Evolutionary conservation across 2,888 invertebrate species (phyloP), one percentile per base, ranked within the genome.

Genomic region (Abrostola triplasia): DNA sequence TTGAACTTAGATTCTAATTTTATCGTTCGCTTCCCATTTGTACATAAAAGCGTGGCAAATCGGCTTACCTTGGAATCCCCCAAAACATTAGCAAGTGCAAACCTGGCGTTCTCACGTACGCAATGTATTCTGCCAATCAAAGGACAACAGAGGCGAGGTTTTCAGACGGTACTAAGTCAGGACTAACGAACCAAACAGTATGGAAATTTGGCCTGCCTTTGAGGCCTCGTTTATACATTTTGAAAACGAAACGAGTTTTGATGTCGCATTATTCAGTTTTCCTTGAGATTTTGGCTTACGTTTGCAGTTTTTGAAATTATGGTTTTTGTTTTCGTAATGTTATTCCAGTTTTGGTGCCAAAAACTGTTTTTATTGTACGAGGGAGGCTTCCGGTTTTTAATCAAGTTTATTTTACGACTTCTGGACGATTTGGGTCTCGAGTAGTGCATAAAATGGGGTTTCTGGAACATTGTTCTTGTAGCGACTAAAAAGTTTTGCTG

Each of bases 111-210:
- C 40, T 54, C 59, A 44, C 63, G 40, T 47, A 57, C 48, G 12
- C 13, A 69, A 69, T 70, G 50, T 78, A 66, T 76, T 70, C 64
- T 50, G 44, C 59, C 73, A 78, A 78, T 78, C 79, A 79, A 70
- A 81, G 64, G 70, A 73, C 60, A 62, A 53, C 56, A 60, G 47
- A 56, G 65, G 42, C 63, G 44, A 59, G 58, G 51, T 67, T 80
- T 80, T 70, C 70, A 60, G 72, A 61, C 42, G 13, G 62, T 64
- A 68, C 73, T 79, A 81, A 79, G 80, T 73, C 73, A 73, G 48
- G 54, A 58, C 80, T 79, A 81, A 79, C 79, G 81, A 79, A 79
- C 81, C 79, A 76, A 73, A 81, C 79, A 71, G 77, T 81, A 79
- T 81, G 81, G 79, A 73, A 81, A 79, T 81, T 57, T 53, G 42